Base-by-base conservation (phyloP, 2,888 invertebrate species). In the Drosophila birchii region DNA sequence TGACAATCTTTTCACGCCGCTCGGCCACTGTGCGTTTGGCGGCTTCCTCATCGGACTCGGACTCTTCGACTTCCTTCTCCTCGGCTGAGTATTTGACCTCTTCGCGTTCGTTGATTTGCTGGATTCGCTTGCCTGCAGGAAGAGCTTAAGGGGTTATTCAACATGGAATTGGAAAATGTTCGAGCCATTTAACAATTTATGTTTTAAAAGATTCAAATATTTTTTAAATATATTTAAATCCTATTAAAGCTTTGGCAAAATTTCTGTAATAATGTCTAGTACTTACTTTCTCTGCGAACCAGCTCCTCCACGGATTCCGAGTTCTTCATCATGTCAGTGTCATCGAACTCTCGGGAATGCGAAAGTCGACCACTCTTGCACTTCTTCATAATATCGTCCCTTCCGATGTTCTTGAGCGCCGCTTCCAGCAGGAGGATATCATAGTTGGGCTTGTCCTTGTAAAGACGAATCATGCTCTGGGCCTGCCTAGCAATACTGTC, bases 321-420 rank as follows among this genome's bases (percentile, higher is more conserved):
- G 71, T 93, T 96, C 94, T 95, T 96, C 94, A 95, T 95, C 69
- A 95, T 93, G 89, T 95, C 95, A 80, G 94, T 93, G 81, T 95
- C 95, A 90, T 95, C 95, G 51, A 91, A 91, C 66, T 91, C 91
- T 0, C 91, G 90, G 2, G 91, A 91, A 79, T 91, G 91, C 20
- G 91, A 90, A 0, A 91, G 79, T 57, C 91, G 75, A 8, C 87
- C 89, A 63, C 90, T 88, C 80, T 96, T 95, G 92, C 97, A 97
- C 84, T 96, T 96, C 78, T 96, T 95, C 84, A 98, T 96, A 59
- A 98, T 98, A 91, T 98, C 98, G 89, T 97, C 97, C 81, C 98
- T 94, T 64, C 97, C 97, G 75, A 98, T 97, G 80, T 95, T 95
- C 86, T 95, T 95, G 49, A 98, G 93, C 2, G 97, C 98, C 82